Percentiles rank a stretch among this genome's conserved stretches.
Conservation (phyloP, 2,113 vertebrate genomes). For the Felis chaus region DNA sequence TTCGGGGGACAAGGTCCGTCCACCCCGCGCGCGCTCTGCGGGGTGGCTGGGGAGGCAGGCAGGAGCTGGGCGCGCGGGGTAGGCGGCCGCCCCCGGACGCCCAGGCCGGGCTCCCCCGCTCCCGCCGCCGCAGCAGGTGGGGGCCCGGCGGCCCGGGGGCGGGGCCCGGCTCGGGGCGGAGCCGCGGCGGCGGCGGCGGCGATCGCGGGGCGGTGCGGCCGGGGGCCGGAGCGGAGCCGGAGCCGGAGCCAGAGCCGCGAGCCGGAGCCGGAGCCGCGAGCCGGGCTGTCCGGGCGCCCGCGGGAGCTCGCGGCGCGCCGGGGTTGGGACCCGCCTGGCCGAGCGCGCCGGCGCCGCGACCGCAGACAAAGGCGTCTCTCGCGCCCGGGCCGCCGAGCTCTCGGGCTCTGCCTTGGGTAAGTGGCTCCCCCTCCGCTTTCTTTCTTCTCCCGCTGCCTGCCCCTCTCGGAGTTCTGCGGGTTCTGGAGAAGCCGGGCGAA, state of each 20-base stretch:
- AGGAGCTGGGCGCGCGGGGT: neutral
- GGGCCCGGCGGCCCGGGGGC: conserved; percentile 52
- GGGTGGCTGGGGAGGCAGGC: neutral
- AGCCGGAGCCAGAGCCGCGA: neutral
- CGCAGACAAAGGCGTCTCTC: conserved; percentile 74
- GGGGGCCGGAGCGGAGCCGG: neutral
- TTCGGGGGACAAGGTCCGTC: neutral
- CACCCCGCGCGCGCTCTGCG: neutral
- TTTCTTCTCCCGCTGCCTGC: neutral
- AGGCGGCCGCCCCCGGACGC: neutral
- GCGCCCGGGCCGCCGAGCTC: conserved; percentile 34
- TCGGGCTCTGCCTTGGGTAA: conserved; percentile 56
- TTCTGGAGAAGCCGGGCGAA: neutral
- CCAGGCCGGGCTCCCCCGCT: neutral
- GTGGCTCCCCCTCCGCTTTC: conserved; percentile 44
- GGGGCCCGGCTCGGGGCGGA: conserved; percentile 61
- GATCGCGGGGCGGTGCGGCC: neutral
- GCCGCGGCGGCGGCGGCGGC: conserved; percentile 7
- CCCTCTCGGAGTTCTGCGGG: conserved; percentile 43
- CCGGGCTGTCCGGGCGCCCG: neutral
- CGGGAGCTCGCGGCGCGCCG: neutral
- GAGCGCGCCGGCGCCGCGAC: conserved; percentile 62
- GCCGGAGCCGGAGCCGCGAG: neutral
- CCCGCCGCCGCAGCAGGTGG: conserved; percentile 71
- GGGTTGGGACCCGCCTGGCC: conserved; percentile 59